phyloP scores from a whole-genome alignment of 2,888 invertebrate genomes.

The Lottia gigantea region DNA sequence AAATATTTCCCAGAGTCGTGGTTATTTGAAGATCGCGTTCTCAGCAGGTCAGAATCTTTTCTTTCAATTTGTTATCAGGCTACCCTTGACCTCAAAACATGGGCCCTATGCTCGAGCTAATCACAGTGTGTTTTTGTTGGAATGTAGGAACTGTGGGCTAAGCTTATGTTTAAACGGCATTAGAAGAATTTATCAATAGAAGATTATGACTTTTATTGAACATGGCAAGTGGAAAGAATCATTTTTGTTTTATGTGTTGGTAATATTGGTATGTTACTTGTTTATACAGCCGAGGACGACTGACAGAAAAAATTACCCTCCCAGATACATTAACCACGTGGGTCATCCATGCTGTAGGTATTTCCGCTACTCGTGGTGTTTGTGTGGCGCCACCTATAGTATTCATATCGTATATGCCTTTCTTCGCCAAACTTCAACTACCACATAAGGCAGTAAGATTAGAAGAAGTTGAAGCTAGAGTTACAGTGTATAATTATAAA shows the following conservation, averaged over 20 bases:
- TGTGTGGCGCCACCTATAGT: constrained; percentile 28
- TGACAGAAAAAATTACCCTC: constrained; percentile 12
- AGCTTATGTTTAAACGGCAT: too few relatives aligned
- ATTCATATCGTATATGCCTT: constrained; percentile 24
- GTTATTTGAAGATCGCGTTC: constrained; percentile 37
- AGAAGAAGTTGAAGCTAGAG: constrained; percentile 33
- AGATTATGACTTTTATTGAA: too few relatives aligned
- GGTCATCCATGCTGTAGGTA: constrained; percentile 25
- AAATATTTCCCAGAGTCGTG: constrained; percentile 50
- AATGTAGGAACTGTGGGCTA: too few relatives aligned
- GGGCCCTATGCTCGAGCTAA: too few relatives aligned
- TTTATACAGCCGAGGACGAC: constrained; percentile 9
- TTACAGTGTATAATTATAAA: constrained; percentile 33
- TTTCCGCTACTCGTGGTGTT: constrained; percentile 26
- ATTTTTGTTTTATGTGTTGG: too few relatives aligned
- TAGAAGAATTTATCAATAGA: too few relatives aligned
- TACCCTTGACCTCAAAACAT: too few relatives aligned
- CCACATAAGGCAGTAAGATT: constrained; percentile 33
- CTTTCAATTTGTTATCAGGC: too few relatives aligned
- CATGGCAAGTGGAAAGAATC: too few relatives aligned
- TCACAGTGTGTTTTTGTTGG: too few relatives aligned
- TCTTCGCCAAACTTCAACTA: constrained; percentile 33
- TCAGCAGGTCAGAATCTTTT: too few relatives aligned
- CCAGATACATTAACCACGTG: constrained; percentile 33
- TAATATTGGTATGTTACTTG: too few relatives aligned